Evolutionary conservation across 1,140 invertebrate species (phyloP).

Genomic region (Drosophila tsacasi): DNA sequence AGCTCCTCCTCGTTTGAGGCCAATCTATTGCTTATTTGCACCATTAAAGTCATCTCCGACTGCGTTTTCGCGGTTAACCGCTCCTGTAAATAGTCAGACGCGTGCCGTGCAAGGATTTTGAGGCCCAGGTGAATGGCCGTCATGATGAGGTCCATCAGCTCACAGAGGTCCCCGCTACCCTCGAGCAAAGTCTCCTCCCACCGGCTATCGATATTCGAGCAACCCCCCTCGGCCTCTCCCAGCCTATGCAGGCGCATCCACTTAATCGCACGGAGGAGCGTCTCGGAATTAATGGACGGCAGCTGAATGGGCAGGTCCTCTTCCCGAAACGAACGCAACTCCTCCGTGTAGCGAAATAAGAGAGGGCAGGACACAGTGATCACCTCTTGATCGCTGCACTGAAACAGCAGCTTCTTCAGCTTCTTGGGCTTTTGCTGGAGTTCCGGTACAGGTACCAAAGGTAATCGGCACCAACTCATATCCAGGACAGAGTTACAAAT

Average conservation of each 20-base stretch:
- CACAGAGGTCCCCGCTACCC: constrained; percentile 8
- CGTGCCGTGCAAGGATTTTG: constrained; percentile 18
- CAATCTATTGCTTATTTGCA: not conserved
- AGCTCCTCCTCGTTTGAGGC: not conserved
- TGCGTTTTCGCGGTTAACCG: constrained; percentile 15
- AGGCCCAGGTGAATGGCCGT: constrained; percentile 41
- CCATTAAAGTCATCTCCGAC: not conserved
- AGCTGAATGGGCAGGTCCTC: constrained; percentile 31
- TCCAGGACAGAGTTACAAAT: not conserved
- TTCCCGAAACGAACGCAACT: constrained; percentile 2
- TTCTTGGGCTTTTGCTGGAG: not conserved
- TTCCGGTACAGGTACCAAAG: not conserved
- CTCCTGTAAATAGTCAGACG: constrained; percentile 20
- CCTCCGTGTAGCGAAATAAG: constrained; percentile 32
- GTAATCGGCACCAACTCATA: not conserved
- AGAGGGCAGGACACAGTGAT: constrained; percentile 33
- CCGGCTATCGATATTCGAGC: not conserved
- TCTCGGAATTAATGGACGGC: constrained; percentile 26
- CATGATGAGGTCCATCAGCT: constrained; percentile 47
- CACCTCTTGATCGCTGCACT: constrained; percentile 40
- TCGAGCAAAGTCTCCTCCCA: constrained; percentile 12
- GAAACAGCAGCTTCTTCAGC: constrained; percentile 12
- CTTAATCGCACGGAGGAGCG: constrained; percentile 18
- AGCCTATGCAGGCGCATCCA: constrained; percentile 51
- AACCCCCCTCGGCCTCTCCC: not conserved